Evolutionary conservation across 2,797 vertebrate species (phyloP).

Genomic region (Picus viridis): DNA sequence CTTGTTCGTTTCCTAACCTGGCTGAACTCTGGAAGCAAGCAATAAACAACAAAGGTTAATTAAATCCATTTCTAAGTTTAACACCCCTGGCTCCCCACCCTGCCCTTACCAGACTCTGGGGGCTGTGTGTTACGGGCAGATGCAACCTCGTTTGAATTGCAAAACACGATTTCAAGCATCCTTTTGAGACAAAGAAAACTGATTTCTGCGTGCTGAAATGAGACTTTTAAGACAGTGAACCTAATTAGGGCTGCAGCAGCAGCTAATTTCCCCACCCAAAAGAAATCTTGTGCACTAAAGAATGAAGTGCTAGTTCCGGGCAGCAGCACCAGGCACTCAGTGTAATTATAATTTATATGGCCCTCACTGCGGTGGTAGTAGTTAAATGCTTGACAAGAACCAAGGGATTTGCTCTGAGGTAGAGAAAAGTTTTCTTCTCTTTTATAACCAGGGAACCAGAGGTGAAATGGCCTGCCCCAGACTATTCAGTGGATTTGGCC

Average conservation of each 20-base stretch:
- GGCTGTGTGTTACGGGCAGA: slow-evolving; percentile 53
- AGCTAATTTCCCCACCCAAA: slow-evolving; percentile 52
- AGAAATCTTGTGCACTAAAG: slow-evolving; percentile 45
- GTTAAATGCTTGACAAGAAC: slow-evolving; percentile 60
- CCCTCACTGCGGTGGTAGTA: slow-evolving; percentile 20
- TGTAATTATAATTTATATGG: slow-evolving; percentile 66
- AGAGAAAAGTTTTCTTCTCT: slow-evolving; percentile 54
- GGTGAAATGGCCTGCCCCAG: background rate
- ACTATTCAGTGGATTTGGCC: background rate
- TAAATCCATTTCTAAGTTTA: slow-evolving; percentile 75
- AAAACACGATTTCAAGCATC: slow-evolving; percentile 57
- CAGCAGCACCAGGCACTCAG: slow-evolving; percentile 54
- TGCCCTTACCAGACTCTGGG: slow-evolving; percentile 53
- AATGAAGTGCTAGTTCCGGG: slow-evolving; percentile 68
- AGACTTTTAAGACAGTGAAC: slow-evolving; percentile 43
- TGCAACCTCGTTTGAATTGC: slow-evolving; percentile 65
- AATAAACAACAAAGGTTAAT: slow-evolving; percentile 75
- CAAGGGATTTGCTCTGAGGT: slow-evolving; percentile 58
- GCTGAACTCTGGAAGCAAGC: slow-evolving; percentile 66
- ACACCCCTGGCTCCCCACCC: slow-evolving; percentile 52
- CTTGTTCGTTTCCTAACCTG: slow-evolving; percentile 70
- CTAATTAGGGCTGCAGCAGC: slow-evolving; percentile 48
- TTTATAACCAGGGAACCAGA: slow-evolving; percentile 15
- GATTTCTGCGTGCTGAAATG: slow-evolving; percentile 41
- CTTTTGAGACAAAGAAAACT: slow-evolving; percentile 51